phyloP scores from a whole-genome alignment of 2,113 vertebrate genomes.

The Chunga burmeisteri region DNA sequence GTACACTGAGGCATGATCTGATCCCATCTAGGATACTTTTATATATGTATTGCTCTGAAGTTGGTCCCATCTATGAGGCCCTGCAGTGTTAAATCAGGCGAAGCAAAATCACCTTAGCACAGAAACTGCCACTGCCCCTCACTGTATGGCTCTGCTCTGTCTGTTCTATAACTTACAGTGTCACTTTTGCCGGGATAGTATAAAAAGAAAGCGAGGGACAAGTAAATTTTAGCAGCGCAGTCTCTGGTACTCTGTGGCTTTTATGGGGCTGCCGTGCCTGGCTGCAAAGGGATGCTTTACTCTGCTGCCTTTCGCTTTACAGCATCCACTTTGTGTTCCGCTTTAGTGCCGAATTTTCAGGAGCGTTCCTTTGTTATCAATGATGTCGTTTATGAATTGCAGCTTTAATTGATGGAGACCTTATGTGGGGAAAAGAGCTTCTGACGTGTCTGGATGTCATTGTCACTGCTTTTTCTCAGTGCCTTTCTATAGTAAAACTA shows the following conservation, averaged over 20 bases:
- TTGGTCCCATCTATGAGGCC: background rate
- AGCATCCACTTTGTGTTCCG: background rate
- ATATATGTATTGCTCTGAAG: background rate
- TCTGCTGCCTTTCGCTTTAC: background rate
- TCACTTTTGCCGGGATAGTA: background rate
- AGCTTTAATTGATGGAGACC: constrained; percentile 11
- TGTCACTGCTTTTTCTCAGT: fast-evolving
- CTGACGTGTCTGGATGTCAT: background rate
- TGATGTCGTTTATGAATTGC: background rate
- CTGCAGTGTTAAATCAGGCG: background rate
- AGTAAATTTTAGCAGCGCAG: background rate
- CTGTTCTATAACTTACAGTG: background rate
- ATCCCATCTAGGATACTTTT: background rate
- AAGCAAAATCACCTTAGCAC: background rate
- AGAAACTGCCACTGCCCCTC: background rate
- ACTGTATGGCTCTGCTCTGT: background rate
- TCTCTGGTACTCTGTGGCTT: background rate
- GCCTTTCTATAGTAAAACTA: background rate
- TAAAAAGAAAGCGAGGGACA: background rate
- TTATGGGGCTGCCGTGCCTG: background rate
- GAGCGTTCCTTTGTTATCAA: background rate
- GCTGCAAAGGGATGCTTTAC: background rate
- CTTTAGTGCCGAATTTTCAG: background rate
- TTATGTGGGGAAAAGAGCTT: background rate
- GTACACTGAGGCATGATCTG: background rate